These are phyloP conservation scores for Cyanoramphus novaezelandiae DNA, from an alignment of 2,113 vertebrate genomes.

Conservation along the genomic window DNA sequence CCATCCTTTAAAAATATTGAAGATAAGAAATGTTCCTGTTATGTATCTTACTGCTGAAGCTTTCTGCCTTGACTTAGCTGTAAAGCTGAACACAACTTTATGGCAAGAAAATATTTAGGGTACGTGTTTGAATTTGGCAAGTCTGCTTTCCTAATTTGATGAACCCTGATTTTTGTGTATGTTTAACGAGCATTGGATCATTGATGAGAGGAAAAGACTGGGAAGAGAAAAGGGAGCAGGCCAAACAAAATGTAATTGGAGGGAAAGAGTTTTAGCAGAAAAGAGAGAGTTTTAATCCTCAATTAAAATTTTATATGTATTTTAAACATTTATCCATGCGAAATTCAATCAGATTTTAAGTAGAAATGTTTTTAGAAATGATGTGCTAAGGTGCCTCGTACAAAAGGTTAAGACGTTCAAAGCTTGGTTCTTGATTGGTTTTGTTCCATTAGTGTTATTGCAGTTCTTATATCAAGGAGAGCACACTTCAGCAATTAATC, in stretches of 20 bases:
- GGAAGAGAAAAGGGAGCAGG: background rate
- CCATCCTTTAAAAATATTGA: background rate
- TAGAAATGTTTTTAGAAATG: background rate
- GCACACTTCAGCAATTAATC: background rate
- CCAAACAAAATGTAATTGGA: background rate
- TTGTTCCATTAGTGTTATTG: background rate
- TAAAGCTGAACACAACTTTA: background rate
- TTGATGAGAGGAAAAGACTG: background rate
- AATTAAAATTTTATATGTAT: background rate
- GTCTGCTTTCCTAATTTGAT: background rate
- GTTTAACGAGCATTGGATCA: background rate
- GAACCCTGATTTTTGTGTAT: background rate
- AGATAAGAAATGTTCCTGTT: background rate
- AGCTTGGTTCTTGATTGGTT: background rate
- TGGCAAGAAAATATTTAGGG: background rate
- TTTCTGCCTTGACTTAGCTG: background rate
- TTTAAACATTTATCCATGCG: background rate
- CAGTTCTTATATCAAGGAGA: background rate
- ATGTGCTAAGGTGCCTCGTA: background rate
- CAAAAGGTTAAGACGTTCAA: background rate
- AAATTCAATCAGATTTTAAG: background rate
- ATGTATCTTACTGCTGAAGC: background rate
- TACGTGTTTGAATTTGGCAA: background rate
- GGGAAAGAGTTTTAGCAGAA: background rate
- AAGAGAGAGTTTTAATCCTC: background rate